phyloP scores from a whole-genome alignment of 2,113 vertebrate species.

The Murina feae region DNA sequence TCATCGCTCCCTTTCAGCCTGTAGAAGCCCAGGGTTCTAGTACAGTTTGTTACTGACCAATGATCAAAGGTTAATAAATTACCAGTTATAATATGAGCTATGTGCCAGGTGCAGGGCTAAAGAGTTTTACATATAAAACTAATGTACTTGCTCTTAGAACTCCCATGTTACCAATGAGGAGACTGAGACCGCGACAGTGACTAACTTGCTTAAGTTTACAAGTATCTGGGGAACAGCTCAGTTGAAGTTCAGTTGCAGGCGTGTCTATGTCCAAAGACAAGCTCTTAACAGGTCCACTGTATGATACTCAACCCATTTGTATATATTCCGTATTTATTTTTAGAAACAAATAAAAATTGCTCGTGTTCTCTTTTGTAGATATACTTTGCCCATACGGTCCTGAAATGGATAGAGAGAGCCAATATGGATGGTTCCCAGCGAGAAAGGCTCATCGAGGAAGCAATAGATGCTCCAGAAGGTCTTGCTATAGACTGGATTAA shows the following conservation, averaged over 20 bases:
- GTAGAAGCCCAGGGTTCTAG: conserved; percentile 54
- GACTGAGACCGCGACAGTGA: background rate
- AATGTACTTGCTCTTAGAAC: background rate
- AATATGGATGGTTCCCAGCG: conserved; percentile 85
- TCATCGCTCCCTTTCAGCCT: background rate
- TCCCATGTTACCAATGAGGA: background rate
- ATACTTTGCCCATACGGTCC: conserved; percentile 87
- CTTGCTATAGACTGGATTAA: conserved; percentile 92
- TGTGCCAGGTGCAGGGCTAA: background rate
- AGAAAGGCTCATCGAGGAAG: conserved; percentile 82
- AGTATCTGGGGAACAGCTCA: background rate
- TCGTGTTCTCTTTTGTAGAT: conserved; percentile 80
- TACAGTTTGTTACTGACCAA: conserved; percentile 18
- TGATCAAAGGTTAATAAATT: conserved; percentile 50
- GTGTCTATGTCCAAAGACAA: background rate
- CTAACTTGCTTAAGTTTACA: background rate
- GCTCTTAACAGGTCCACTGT: background rate
- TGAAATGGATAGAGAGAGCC: conserved; percentile 88
- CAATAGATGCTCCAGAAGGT: conserved; percentile 83
- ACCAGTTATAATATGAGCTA: background rate
- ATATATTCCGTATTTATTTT: background rate
- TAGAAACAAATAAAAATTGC: background rate
- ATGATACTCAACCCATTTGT: background rate
- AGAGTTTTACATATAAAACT: background rate
- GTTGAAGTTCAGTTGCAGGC: background rate